Conservation (phyloP, 2,888 invertebrate species). For the Drosophila peninsularis region DNA sequence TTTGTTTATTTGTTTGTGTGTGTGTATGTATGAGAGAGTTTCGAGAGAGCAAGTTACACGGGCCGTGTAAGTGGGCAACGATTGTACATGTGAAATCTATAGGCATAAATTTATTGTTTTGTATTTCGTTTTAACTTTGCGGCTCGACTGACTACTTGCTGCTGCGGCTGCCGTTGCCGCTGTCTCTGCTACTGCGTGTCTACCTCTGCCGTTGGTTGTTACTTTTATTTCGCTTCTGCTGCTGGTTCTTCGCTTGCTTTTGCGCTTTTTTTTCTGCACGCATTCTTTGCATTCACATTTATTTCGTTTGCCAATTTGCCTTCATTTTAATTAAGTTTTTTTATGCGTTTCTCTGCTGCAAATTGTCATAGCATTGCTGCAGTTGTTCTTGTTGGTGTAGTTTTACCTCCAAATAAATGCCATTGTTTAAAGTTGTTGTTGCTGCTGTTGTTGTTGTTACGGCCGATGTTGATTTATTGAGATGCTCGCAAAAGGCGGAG, state of each 20-base stretch:
- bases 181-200: slow-evolving; percentile 7
- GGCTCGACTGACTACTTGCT: slow-evolving; percentile 36
- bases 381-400: slow-evolving; percentile 18
- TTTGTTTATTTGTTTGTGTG: slow-evolving; percentile 30
- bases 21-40: slow-evolving; percentile 24
- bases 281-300: slow-evolving; percentile 63
- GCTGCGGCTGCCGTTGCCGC: slow-evolving; percentile 20
- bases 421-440: slow-evolving; percentile 70
- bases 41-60: slow-evolving; percentile 53
- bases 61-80: slow-evolving; percentile 64
- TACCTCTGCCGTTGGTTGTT: slow-evolving; percentile 29
- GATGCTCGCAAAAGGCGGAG: slow-evolving; percentile 83
- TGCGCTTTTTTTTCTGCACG: slow-evolving; percentile 43
- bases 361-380: slow-evolving; percentile 55
- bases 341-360: slow-evolving; percentile 29
- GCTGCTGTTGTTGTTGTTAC: slow-evolving; percentile 57
- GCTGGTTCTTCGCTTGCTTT: slow-evolving; percentile 38
- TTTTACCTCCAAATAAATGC: slow-evolving; percentile 80
- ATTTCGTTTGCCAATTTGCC: slow-evolving; percentile 33
- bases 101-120: slow-evolving; percentile 79
- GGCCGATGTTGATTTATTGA: slow-evolving; percentile 79
- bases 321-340: slow-evolving; percentile 63
- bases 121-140: slow-evolving; percentile 59
- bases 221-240: slow-evolving; percentile 57
- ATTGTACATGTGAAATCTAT: slow-evolving; percentile 72